phyloP scores from a whole-genome alignment of 2,113 vertebrate genomes.

The Pachypanchax playfairii region DNA sequence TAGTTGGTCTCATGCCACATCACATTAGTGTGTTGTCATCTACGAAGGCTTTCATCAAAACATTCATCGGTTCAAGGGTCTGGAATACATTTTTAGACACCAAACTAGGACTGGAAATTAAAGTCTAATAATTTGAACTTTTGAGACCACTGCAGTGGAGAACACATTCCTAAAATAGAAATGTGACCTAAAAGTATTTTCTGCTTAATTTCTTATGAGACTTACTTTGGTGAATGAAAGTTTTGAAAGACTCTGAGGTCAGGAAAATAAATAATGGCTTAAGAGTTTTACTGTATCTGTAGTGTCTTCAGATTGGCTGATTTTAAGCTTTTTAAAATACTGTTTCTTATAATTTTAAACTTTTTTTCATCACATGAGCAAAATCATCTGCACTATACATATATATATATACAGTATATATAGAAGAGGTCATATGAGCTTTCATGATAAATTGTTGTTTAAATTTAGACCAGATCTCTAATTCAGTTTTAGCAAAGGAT shows the following conservation, averaged over 20 bases:
- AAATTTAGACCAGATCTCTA: slow-evolving; percentile 66
- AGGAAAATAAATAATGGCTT: background rate
- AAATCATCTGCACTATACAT: too few species aligned
- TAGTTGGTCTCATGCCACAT: slow-evolving; percentile 27
- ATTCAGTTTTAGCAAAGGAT: slow-evolving; percentile 51
- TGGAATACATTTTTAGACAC: slow-evolving; percentile 57
- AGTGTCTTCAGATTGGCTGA: background rate
- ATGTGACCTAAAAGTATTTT: slow-evolving; percentile 32
- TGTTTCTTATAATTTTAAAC: slow-evolving; percentile 1
- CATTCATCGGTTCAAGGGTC: slow-evolving; percentile 35
- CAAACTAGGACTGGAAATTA: slow-evolving; percentile 81
- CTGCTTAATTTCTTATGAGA: slow-evolving; percentile 45
- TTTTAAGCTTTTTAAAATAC: too few species aligned
- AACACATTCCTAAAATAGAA: slow-evolving; percentile 62
- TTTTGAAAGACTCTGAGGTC: slow-evolving; percentile 12
- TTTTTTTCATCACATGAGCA: too few species aligned
- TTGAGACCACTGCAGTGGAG: slow-evolving; percentile 52
- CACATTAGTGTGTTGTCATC: slow-evolving; percentile 11
- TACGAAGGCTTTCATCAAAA: slow-evolving; percentile 25
- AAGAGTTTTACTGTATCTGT: background rate
- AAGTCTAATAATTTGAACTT: slow-evolving; percentile 68
- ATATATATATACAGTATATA: too few species aligned
- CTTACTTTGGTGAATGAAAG: background rate
- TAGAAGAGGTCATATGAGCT: background rate
- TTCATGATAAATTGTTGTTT: slow-evolving; percentile 11